A percentile compares a stretch with the other conserved stretches of the same genome.
Conservation (phyloP, 1,140 invertebrate genomes). For the Propsilocerus akamusi region DNA sequence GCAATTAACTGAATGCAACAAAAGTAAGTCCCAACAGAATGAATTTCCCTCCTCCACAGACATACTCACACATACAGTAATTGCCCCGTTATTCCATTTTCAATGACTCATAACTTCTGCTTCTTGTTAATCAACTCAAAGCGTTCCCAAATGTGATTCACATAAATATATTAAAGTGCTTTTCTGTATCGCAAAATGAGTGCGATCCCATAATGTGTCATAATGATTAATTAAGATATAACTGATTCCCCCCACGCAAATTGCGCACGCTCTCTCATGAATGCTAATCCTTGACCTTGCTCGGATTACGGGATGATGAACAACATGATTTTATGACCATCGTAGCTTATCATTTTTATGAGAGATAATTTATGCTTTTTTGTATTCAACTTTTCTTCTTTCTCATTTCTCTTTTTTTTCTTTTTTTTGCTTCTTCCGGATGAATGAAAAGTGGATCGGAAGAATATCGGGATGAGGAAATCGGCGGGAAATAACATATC, state of each 20-base stretch:
- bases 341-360: slow-evolving; percentile 1
- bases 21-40: too few species aligned
- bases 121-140: too few species aligned
- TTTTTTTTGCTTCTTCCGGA: background rate
- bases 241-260: background rate
- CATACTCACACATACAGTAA: too few species aligned
- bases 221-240: slow-evolving; percentile 3
- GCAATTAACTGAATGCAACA: too few species aligned
- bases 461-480: background rate
- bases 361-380: background rate
- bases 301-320: background rate
- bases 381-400: background rate
- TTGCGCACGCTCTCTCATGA: background rate
- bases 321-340: slow-evolving; percentile 2
- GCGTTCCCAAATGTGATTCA: too few species aligned
- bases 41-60: too few species aligned
- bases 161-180: too few species aligned
- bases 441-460: background rate
- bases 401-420: background rate
- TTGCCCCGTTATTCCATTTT: too few species aligned
- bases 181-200: too few species aligned
- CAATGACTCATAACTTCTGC: too few species aligned
- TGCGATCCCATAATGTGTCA: background rate
- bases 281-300: slow-evolving; percentile 1
- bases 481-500: slow-evolving; percentile 1